These are phyloP conservation scores for Ormyrus rosae DNA, from an alignment of 2,888 invertebrate genomes.

Conservation along the genomic window DNA sequence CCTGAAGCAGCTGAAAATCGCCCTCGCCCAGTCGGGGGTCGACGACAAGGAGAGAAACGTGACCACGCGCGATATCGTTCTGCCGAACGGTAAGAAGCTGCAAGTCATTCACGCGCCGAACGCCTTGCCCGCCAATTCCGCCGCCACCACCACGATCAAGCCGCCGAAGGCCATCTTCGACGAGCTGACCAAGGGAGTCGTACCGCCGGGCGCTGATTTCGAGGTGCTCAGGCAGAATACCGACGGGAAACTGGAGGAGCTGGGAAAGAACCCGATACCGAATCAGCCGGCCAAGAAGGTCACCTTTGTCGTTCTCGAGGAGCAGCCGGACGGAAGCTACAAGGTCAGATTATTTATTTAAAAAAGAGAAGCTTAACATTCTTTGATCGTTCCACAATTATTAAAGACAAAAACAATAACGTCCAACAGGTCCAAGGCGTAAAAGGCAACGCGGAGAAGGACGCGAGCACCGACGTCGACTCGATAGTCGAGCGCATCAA, in stretches of 20 bases:
- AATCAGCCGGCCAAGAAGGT: slow-evolving; percentile 86
- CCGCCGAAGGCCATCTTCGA: slow-evolving; percentile 84
- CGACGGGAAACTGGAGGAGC: slow-evolving; percentile 84
- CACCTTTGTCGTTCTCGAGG: slow-evolving; percentile 90
- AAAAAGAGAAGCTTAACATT: background rate
- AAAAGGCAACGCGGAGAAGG: slow-evolving; percentile 84
- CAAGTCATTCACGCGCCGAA: slow-evolving; percentile 76
- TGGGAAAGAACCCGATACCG: slow-evolving; percentile 80
- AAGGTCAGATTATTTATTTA: slow-evolving; percentile 77
- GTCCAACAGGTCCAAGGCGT: slow-evolving; percentile 83
- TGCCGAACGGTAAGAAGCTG: slow-evolving; percentile 86
- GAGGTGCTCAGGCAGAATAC: slow-evolving; percentile 87
- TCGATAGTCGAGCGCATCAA: slow-evolving; percentile 88
- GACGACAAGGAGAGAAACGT: slow-evolving; percentile 83
- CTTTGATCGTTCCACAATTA: background rate
- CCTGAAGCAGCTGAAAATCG: slow-evolving; percentile 85
- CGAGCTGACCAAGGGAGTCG: slow-evolving; percentile 86
- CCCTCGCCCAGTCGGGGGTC: slow-evolving; percentile 83
- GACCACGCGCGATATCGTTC: slow-evolving; percentile 83
- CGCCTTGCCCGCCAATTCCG: slow-evolving; percentile 64
- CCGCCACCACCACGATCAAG: slow-evolving; percentile 78
- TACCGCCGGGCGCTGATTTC: slow-evolving; percentile 88
- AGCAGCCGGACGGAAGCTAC: slow-evolving; percentile 89
- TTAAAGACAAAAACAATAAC: background rate
- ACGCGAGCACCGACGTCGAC: slow-evolving; percentile 84